phyloP scores from a whole-genome alignment of 2,888 invertebrate species.

The Camponotus fellah region DNA sequence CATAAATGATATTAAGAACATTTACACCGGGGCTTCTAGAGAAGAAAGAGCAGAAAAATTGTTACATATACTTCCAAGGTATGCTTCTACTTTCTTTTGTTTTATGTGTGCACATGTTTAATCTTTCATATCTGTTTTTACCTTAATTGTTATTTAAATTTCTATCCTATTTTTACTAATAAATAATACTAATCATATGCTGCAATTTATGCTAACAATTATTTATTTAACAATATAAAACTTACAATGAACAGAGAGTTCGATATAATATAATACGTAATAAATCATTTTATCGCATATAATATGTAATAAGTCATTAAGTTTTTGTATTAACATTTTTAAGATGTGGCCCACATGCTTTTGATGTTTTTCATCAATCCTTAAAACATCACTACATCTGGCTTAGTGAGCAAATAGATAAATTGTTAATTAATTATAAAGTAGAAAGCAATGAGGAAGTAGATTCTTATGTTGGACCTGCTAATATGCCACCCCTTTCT shows the following conservation, averaged over 20 bases:
- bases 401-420: slow-evolving; percentile 87
- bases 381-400: slow-evolving; percentile 88
- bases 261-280: too few species aligned
- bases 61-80: slow-evolving; percentile 81
- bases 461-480: slow-evolving; percentile 60
- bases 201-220: neutral
- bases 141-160: neutral
- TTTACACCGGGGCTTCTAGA: slow-evolving; percentile 70
- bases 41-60: slow-evolving; percentile 76
- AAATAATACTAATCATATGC: slow-evolving; percentile 12
- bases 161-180: slow-evolving; percentile 10
- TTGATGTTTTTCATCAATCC: slow-evolving; percentile 87
- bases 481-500: slow-evolving; percentile 80
- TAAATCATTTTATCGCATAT: too few species aligned
- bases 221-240: slow-evolving; percentile 18
- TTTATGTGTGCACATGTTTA: neutral
- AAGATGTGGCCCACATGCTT: slow-evolving; percentile 84
- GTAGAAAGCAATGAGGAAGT: slow-evolving; percentile 63
- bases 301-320: neutral
- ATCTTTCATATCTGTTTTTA: neutral
- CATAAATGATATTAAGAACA: slow-evolving; percentile 73
- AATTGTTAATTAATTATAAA: slow-evolving; percentile 57
- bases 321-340: slow-evolving; percentile 57
- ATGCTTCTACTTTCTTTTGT: slow-evolving; percentile 54
- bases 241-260: neutral